Evolutionary conservation across 1,140 invertebrate species (phyloP).

Genomic region (Dinothrombium tinctorium): DNA sequence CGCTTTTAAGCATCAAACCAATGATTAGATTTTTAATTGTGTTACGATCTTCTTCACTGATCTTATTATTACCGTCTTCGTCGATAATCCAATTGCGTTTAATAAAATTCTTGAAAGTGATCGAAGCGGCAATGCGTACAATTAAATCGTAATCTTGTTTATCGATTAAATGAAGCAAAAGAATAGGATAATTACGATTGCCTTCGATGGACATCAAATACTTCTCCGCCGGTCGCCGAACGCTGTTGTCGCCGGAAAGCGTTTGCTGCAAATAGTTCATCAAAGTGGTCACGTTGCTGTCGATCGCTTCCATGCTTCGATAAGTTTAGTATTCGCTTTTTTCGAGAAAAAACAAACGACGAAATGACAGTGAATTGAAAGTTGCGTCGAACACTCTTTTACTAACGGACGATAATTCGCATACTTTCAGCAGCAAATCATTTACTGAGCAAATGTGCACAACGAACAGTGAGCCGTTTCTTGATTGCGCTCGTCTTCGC

Average conservation of each 20-base stretch:
- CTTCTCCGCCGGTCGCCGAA: conserved; percentile 67
- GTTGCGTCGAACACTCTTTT: no score
- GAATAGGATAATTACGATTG: conserved; percentile 68
- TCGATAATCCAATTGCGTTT: conserved; percentile 59
- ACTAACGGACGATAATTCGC: no score
- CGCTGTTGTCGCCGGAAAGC: conserved; percentile 50
- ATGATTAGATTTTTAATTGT: conserved; percentile 67
- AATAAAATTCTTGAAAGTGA: conserved; percentile 89
- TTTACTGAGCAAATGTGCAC: no score
- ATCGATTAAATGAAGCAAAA: conserved; percentile 59
- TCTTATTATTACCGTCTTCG: conserved; percentile 47
- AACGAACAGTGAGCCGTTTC: no score
- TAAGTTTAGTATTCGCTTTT: no score
- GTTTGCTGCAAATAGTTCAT: conserved; percentile 64
- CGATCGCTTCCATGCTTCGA: conserved; percentile 64
- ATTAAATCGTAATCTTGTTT: conserved; percentile 43
- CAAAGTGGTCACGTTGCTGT: conserved; percentile 50
- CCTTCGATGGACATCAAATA: conserved; percentile 68
- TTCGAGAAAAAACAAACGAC: no score
- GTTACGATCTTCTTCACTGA: conserved; percentile 48
- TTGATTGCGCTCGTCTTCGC: no score
- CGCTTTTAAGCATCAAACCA: conserved; percentile 69
- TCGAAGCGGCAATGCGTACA: conserved; percentile 59
- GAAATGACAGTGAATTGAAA: no score
- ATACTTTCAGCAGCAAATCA: no score